These are phyloP conservation scores for Habroteleia sp. DNA, from an alignment of 2,888 invertebrate species.

Conservation along the genomic window DNA sequence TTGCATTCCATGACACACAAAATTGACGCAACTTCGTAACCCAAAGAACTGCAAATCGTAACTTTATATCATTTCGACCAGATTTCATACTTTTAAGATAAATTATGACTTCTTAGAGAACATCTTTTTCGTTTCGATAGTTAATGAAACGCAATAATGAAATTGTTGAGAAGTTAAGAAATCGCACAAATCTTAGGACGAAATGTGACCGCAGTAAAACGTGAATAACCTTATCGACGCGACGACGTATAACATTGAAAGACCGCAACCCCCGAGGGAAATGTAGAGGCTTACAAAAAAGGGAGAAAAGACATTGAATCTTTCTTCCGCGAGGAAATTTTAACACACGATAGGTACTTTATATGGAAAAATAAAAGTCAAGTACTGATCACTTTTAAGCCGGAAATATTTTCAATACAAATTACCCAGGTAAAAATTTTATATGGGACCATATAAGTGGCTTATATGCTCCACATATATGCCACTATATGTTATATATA, in stretches of 20 bases:
- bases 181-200: slow-evolving; percentile 15
- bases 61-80: slow-evolving; percentile 1
- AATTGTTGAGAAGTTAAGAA: slow-evolving; percentile 7
- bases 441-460: too few species aligned
- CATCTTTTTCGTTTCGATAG: neutral
- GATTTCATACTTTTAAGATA: neutral
- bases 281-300: slow-evolving; percentile 46
- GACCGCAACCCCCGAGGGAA: slow-evolving; percentile 60
- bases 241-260: slow-evolving; percentile 49
- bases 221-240: slow-evolving; percentile 54
- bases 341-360: slow-evolving; percentile 51
- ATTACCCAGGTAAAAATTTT: too few species aligned
- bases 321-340: slow-evolving; percentile 46
- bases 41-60: slow-evolving; percentile 4
- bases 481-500: slow-evolving; percentile 23
- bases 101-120: slow-evolving; percentile 3
- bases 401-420: slow-evolving; percentile 18
- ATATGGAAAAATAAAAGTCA: slow-evolving; percentile 44
- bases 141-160: slow-evolving; percentile 1
- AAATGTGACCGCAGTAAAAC: slow-evolving; percentile 37
- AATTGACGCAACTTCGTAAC: slow-evolving; percentile 4
- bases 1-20: slow-evolving; percentile 1
- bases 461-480: too few species aligned
- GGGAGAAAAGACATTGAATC: slow-evolving; percentile 40
- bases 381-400: slow-evolving; percentile 24